Evolutionary conservation across 2,113 vertebrate species (phyloP), one percentile per base, ranked within the genome.

Genomic region (Pteronura brasiliensis): DNA sequence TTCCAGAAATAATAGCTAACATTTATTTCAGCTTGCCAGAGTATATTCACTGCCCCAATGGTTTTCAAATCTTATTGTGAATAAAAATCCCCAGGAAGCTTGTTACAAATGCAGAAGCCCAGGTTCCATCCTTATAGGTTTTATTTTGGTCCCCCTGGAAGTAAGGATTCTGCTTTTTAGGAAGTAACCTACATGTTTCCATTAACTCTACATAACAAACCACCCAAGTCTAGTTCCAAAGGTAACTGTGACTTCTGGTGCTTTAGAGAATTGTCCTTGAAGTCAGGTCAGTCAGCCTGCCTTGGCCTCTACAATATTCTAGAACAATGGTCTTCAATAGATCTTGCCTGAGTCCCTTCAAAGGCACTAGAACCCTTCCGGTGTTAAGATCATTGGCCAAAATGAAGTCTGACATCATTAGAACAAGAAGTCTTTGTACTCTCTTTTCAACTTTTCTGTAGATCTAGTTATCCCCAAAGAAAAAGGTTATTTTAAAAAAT

Each of bases 1-100:
- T 97, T 93, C n/a, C 31, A 92, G 61, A 69, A 96, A 96, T 96
- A 97, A 97, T 92, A 92, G 59, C 84, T 92, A 34, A 59, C 72
- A 44, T 97, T 96, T 83, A 63, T 96, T 98, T 92, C 59, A 42
- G 59, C 21, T 93, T 92, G 77, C 87, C 80, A 87, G 55, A 79
- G 6, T 34, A 29, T 92, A 67, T 79, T 74, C 90, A 87, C 52
- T 74, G 47, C 39, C 83, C 52, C 27, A 74, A 5, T 92, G 85
- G 34, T 31, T 96, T 94, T 87, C 63, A 79, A 5, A 69, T 80
- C 92, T 93, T 93, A 7, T 18, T 42, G 18, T 86, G 89, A 91
- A 81, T 86, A 85, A 76, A 80, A 88, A 10, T 84, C 59, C 39
- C 74, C 3, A 13, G 77, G 27, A 55, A 87, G 9, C n/a, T 52